These are phyloP conservation scores for Oncorhynchus masou DNA, from an alignment of 2,113 vertebrate genomes.

Conservation along the genomic window DNA sequence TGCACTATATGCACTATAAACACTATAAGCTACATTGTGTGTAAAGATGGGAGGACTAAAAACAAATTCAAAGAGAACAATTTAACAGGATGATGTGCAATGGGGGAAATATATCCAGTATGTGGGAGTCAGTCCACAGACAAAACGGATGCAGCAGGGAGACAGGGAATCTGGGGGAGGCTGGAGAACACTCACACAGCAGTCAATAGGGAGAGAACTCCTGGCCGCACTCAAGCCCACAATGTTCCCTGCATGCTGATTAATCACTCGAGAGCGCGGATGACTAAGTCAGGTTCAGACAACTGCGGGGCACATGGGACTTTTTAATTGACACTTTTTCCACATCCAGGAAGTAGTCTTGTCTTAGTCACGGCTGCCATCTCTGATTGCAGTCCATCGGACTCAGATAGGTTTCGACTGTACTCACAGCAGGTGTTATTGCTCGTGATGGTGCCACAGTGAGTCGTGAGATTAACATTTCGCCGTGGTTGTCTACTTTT, in stretches of 20 bases:
- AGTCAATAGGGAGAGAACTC: constrained; percentile 46
- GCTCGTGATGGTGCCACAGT: constrained; percentile 38
- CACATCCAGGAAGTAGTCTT: constrained; percentile 48
- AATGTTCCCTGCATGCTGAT: constrained; percentile 61
- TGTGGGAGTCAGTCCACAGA: constrained; percentile 3
- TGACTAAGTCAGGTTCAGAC: constrained; percentile 62
- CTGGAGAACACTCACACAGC: constrained; percentile 31
- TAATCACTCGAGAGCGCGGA: constrained; percentile 54
- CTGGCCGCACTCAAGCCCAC: constrained; percentile 55
- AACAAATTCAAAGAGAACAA: no score
- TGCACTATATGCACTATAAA: no score
- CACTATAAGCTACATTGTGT: no score
- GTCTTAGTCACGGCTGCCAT: constrained; percentile 66
- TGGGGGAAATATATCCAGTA: no score
- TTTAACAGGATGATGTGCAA: no score
- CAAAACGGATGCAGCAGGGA: constrained; percentile 1
- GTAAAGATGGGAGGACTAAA: background rate
- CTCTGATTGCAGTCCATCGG: constrained; percentile 50
- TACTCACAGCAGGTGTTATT: constrained; percentile 54
- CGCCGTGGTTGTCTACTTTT: constrained; percentile 48
- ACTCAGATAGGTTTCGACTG: constrained; percentile 37
- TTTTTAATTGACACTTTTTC: constrained; percentile 61
- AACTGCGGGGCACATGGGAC: constrained; percentile 51
- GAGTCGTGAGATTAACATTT: constrained; percentile 25
- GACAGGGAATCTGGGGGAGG: constrained; percentile 16